Evolutionary conservation across 1,140 invertebrate species (phyloP).

Genomic region (Bombus vancouverensis): DNA sequence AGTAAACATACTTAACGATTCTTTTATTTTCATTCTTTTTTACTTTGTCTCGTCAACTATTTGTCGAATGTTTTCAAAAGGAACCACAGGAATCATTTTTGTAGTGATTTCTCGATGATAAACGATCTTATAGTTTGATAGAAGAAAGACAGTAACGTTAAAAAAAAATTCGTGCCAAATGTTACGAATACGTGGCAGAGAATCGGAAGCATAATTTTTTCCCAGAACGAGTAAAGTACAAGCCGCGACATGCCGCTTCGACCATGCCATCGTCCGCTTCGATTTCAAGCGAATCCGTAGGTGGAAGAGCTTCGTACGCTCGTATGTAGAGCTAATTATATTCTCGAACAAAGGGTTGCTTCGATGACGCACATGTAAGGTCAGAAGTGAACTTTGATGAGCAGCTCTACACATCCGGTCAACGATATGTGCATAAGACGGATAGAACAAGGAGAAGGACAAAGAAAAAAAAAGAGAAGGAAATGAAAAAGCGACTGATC

Average conservation of each 20-base stretch:
- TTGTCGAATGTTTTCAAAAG: background rate
- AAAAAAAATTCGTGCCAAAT: background rate
- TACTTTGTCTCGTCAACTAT: background rate
- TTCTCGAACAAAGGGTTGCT: conserved; percentile 60
- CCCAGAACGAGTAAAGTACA: background rate
- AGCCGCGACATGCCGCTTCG: conserved; percentile 30
- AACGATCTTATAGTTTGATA: background rate
- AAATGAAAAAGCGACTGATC: too few relatives aligned
- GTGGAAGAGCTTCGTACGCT: conserved; percentile 46
- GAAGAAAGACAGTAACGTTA: background rate
- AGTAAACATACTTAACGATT: background rate
- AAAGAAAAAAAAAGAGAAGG: too few relatives aligned
- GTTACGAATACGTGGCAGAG: background rate
- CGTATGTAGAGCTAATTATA: conserved; percentile 65
- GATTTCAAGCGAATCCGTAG: conserved; percentile 58
- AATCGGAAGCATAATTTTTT: background rate
- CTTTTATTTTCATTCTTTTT: background rate
- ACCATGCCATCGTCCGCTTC: conserved; percentile 49
- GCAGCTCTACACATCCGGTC: conserved; percentile 45
- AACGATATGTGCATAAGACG: background rate
- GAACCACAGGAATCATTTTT: background rate
- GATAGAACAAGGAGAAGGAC: background rate
- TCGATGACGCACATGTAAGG: conserved; percentile 61
- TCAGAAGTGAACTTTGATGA: conserved; percentile 63
- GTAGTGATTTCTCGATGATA: background rate